Base-by-base conservation (phyloP, 2,113 vertebrate genomes). In the Crocuta crocuta region DNA sequence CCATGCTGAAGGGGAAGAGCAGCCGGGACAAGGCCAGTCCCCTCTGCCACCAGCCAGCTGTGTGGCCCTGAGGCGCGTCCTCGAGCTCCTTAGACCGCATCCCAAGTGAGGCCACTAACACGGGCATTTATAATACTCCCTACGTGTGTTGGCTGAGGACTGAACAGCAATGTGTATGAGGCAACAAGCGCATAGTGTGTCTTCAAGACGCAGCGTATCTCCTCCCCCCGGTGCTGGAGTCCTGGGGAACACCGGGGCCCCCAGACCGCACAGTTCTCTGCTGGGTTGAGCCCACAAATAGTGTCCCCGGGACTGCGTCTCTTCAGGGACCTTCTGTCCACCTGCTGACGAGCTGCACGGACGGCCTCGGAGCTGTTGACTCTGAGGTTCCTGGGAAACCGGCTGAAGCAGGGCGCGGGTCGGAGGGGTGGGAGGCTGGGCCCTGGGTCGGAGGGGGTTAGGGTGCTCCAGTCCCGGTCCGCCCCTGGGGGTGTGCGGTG, bases 401-500 rank as follows among this genome's bases (percentile, higher is more conserved):
- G 35, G 71, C 35, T 21, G 2, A 17, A 4, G 26, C 26, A 4
- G 9, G n/a, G n/a, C 4, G 7, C 2, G 9, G 21, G 10, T 39
- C 71, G 3, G 3, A 21, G 23, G 0, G 21, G 71, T 43, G 21
- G 35, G 21, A 43, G 71, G 19, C 35, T 4, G 31, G 65, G 65
- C 11, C 28, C 65, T 66, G 28, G 28, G 28, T 15, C 0, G 26
- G 63, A 21, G 65, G 1, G 28, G 65, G 28, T 66, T 15, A 33
- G 65, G 28, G 13, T 15, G 15, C 65, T 33, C 31, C 28, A 13
- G 1, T 10, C 53, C 35, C 28, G 1, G 2, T 31, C 53, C 10
- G 28, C 7, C 4, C 4, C 71, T 6, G 13, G 11, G 87, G 10
- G 17, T 0, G 53, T 5, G 16, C 48, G 8, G 4, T 0, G 53